A percentile compares a stretch with the other conserved stretches of the same genome.
Evolutionary conservation across 2,797 vertebrate species (phyloP).

Genomic region (Bradypus variegatus): DNA sequence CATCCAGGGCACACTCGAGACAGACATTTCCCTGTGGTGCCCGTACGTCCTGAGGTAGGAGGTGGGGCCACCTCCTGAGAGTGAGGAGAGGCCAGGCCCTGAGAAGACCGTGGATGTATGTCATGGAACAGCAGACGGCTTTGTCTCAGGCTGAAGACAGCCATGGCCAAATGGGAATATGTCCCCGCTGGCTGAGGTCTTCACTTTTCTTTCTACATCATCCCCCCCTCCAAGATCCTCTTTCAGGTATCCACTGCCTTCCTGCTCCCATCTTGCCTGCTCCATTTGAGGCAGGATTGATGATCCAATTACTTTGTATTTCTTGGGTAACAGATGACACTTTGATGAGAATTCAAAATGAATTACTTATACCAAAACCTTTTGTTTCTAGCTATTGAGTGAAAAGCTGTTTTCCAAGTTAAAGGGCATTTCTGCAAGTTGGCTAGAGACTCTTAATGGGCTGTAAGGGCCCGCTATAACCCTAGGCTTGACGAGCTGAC

Average conservation of each 20-base stretch:
- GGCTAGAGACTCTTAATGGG: background rate
- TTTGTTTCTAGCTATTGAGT: background rate
- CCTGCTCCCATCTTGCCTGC: background rate
- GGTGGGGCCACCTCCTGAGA: too few species aligned
- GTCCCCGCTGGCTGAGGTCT: background rate
- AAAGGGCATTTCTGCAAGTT: background rate
- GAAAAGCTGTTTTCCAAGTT: background rate
- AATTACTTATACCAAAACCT: background rate
- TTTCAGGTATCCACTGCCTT: background rate
- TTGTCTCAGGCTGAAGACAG: background rate
- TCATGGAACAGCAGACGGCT: background rate
- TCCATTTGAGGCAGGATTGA: background rate
- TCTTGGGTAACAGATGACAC: background rate
- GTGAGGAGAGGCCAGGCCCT: background rate
- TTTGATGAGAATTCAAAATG: background rate
- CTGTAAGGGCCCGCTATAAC: background rate
- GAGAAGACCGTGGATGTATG: rapidly evolving
- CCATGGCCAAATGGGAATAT: background rate
- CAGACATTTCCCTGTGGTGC: background rate
- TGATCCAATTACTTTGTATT: background rate
- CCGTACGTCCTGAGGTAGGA: background rate
- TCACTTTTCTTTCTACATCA: background rate
- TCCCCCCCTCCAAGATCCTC: background rate
- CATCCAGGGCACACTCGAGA: background rate
- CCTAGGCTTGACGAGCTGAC: background rate